phyloP scores from a whole-genome alignment of 2,113 vertebrate genomes.

The Stigmatopora argus region DNA sequence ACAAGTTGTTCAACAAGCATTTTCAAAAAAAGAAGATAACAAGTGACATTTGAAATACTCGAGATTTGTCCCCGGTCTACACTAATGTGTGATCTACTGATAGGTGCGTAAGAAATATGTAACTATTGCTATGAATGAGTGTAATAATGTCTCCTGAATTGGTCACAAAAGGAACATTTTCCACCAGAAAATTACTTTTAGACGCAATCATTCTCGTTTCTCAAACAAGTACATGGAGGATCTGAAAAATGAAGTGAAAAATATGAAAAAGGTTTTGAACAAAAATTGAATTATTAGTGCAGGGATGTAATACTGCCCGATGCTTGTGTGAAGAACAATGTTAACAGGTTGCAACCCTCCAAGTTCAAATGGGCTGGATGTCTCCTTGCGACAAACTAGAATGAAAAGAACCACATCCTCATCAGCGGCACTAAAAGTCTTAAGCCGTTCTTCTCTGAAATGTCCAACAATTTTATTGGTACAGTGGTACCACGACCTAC shows the following conservation, averaged over 20 bases:
- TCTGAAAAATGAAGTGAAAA: background rate
- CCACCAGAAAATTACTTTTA: background rate
- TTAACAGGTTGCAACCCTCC: too few relatives aligned
- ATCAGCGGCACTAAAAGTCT: background rate
- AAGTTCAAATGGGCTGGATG: too few relatives aligned
- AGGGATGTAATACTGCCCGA: too few relatives aligned
- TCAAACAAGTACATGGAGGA: background rate
- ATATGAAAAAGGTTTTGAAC: background rate
- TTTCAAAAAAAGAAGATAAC: background rate
- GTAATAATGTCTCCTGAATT: background rate
- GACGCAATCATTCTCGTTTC: background rate
- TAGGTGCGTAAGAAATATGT: background rate
- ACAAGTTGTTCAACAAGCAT: background rate
- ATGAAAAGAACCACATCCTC: too few relatives aligned
- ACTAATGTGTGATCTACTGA: background rate
- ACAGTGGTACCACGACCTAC: too few relatives aligned
- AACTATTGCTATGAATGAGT: background rate
- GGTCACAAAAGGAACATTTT: background rate
- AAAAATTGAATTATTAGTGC: background rate
- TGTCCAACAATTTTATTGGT: background rate
- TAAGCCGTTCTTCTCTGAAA: background rate
- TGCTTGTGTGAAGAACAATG: too few relatives aligned
- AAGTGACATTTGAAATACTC: too few relatives aligned
- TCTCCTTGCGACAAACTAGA: too few relatives aligned
- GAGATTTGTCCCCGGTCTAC: background rate